Base-by-base conservation (phyloP, 2,113 vertebrate species). In the Oryzias melastigma region DNA sequence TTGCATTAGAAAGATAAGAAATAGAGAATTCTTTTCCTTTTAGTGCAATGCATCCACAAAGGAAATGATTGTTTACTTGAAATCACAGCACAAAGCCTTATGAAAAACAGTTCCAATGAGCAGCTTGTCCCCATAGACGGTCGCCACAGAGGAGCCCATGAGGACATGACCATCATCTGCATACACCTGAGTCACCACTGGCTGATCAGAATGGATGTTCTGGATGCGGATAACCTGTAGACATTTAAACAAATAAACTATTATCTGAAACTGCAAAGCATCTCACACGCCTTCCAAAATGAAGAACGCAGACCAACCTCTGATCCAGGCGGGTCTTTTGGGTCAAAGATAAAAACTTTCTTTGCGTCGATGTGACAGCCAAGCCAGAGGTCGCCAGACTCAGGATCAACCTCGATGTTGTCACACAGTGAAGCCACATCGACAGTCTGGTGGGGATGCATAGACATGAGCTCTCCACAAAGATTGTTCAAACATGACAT, bases 81-180 rank as follows among this genome's bases (percentile, higher is more conserved):
- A 85, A 58, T 95, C 83, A 84, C 97, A 99, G 29, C 83, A 85
- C 22, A 98, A 71, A 6, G 93, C 93, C 89, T 93, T 96, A 59
- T 98, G 95, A 79, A 87, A 96, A 48, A 98, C 77, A 0, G 94
- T 94, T 52, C 96, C 96, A 4, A 98, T 92, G 14, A 99, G 90
- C 42, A 98, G 76, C 49, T 94, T 94, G 22, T 87, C 85, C 5
- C 87, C 51, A 1, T 95, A 91, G 0, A 85, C 0, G 0, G 93
- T 54, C 0, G 96, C 96, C 48, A 93, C 94, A 0, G 95, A 95
- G 24, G 92, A 95, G 1, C 84, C 95, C 17, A 94, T 88, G 58
- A 99, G 85, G 71, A 95, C 87, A 0, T 92, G 87, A 8, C 96
- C 96, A 0, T 95, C 77, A 66, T 98, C 94, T 0, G 88, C 65